Evolutionary conservation across 92 coral and sea anemone species (phyloP).

Genomic region (Umimayanthus kanabou): DNA sequence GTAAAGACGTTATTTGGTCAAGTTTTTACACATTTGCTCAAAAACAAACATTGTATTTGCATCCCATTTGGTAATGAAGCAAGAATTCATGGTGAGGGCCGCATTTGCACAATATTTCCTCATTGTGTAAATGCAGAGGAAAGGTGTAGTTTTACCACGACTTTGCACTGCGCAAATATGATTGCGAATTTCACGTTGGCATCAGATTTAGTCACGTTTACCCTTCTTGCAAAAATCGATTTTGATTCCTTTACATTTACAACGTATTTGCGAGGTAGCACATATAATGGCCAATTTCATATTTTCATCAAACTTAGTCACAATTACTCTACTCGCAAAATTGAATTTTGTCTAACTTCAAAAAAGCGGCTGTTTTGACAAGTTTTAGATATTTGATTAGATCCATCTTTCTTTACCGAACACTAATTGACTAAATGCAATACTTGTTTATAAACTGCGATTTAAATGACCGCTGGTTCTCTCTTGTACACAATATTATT

Average conservation of each 20-base stretch:
- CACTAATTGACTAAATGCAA: too few relatives aligned
- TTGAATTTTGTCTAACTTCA: too few relatives aligned
- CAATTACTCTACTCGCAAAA: not conserved
- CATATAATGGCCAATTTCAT: too few relatives aligned
- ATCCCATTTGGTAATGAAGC: constrained; percentile 26
- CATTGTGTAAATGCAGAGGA: not conserved
- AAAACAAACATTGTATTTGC: constrained; percentile 25
- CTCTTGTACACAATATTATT: too few relatives aligned
- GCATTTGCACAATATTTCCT: constrained; percentile 2
- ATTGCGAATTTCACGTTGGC: constrained; percentile 16
- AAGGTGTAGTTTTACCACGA: not conserved
- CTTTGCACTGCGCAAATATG: not conserved
- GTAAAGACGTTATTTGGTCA: constrained; percentile 2
- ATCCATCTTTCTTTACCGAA: too few relatives aligned
- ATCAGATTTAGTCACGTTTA: not conserved
- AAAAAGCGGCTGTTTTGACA: too few relatives aligned
- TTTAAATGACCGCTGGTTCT: too few relatives aligned
- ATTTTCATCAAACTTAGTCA: not conserved
- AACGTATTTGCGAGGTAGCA: too few relatives aligned
- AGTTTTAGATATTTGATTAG: too few relatives aligned
- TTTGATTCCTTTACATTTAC: not conserved
- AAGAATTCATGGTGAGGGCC: constrained; percentile 24
- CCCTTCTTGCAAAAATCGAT: too few relatives aligned
- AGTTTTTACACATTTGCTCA: constrained; percentile 17
- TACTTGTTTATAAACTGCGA: too few relatives aligned